Base-by-base conservation (phyloP, 2,888 invertebrate species). In the Vandiemenella viatica region DNA sequence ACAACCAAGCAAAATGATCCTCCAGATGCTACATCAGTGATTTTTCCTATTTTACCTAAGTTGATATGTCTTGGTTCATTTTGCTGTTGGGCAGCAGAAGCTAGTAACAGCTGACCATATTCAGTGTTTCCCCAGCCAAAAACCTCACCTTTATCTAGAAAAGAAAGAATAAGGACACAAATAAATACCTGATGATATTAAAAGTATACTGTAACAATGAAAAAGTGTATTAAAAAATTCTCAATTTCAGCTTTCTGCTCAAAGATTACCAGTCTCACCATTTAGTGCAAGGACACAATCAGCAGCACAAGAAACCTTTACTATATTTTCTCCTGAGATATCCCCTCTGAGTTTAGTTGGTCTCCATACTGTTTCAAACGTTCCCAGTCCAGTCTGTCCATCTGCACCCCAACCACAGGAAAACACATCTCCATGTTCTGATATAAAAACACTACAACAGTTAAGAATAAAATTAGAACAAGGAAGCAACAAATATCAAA, bases 71-170 rank as follows among this genome's bases (percentile, higher is more conserved):
- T 76, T 0, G 93, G 84, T 57, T 72, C 72, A 60, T 79, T 79
- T 4, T 91, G 70, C 67, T 91, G 91, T 58, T 82, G 83, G 42
- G 67, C 66, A 7, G 50, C 66, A 8, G 62, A 67, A 54, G 64
- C 60, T 58, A 71, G 66, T 20, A 76, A 70, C 32, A 97, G 69
- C 65, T 96, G 96, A 0, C 80, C 80, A 61, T 93, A 95, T 67
- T 97, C 96, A 0, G 86, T 83, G 65, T 93, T 96, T 6, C 97
- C 96, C 95, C 96, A 97, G 1, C 93, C 96, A 67, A 93, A 96
- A 1, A 92, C 74, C 59, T 92, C 86, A 4, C 95, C 93, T 58
- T 80, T 79, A 55, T 90, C 88, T 84, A 60, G 43, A 61, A 61
- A 53, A 53, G n/a, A n/a, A n/a, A n/a, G n/a, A n/a, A n/a, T n/a